These are phyloP conservation scores for Hesperophylax magnus DNA, from an alignment of 1,140 invertebrate species.

Conservation along the genomic window DNA sequence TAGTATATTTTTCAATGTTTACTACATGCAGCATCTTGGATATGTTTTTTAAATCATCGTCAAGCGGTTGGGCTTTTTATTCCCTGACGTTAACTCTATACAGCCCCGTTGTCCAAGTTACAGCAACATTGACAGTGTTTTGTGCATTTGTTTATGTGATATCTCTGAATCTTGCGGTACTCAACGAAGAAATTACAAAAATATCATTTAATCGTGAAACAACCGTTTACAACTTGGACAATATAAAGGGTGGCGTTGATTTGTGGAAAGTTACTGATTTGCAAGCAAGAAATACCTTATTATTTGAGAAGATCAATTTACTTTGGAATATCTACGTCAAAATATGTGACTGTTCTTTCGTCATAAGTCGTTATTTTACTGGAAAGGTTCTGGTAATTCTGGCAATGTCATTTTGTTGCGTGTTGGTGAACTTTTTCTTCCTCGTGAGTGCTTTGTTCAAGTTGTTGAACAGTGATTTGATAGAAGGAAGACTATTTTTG, in stretches of 20 bases:
- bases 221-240: neutral
- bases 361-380: constrained; percentile 26
- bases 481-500: neutral
- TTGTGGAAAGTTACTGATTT: neutral
- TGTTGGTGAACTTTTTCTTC: constrained; percentile 15
- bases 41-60: neutral
- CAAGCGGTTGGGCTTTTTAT: neutral
- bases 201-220: neutral
- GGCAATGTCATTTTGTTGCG: neutral
- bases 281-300: neutral
- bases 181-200: constrained; percentile 9
- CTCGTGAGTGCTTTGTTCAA: neutral
- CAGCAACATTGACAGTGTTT: neutral
- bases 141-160: neutral
- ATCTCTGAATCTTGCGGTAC: neutral
- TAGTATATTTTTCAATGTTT: neutral
- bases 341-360: constrained; percentile 1
- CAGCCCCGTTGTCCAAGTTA: neutral
- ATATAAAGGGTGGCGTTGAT: neutral
- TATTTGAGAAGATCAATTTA: neutral
- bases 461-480: neutral
- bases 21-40: neutral
- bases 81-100: neutral
- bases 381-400: constrained; percentile 20
- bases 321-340: constrained; percentile 25